These are phyloP conservation scores for Alectura lathami DNA, from an alignment of 2,113 vertebrate species.

Conservation along the genomic window DNA sequence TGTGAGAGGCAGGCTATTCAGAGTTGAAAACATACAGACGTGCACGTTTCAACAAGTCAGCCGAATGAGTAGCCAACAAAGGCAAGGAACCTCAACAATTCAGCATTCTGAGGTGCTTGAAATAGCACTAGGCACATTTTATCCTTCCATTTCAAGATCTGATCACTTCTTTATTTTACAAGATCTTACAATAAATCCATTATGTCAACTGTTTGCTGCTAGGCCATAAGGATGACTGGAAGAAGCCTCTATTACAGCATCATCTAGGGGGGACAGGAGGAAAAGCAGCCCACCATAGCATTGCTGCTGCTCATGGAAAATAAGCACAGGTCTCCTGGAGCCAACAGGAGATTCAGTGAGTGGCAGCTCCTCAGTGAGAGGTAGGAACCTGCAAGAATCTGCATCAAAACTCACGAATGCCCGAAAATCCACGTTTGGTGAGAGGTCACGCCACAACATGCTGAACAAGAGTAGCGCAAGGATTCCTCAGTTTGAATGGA, in stretches of 20 bases:
- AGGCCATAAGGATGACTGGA: neutral
- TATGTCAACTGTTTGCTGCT: neutral
- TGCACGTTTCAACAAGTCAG: neutral
- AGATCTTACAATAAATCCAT: neutral
- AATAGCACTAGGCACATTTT: neutral
- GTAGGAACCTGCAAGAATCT: neutral
- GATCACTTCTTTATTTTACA: conserved; percentile 12
- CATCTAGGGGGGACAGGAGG: conserved; percentile 45
- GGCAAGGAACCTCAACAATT: conserved; percentile 30
- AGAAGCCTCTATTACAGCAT: conserved; percentile 64
- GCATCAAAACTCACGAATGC: conserved; percentile 26
- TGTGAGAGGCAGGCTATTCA: neutral
- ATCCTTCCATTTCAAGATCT: neutral
- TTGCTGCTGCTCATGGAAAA: neutral
- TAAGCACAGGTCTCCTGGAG: neutral
- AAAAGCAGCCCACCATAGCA: conserved; percentile 47
- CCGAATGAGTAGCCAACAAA: neutral
- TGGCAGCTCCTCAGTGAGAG: neutral
- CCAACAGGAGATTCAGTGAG: neutral
- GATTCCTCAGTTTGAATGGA: neutral
- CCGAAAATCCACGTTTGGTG: neutral
- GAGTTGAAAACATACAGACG: neutral
- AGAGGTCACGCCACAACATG: neutral
- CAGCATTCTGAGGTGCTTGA: conserved; percentile 25
- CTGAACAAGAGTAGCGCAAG: conserved; percentile 3